Conservation (phyloP, 1,140 invertebrate genomes). For the Papilio glaucus region DNA sequence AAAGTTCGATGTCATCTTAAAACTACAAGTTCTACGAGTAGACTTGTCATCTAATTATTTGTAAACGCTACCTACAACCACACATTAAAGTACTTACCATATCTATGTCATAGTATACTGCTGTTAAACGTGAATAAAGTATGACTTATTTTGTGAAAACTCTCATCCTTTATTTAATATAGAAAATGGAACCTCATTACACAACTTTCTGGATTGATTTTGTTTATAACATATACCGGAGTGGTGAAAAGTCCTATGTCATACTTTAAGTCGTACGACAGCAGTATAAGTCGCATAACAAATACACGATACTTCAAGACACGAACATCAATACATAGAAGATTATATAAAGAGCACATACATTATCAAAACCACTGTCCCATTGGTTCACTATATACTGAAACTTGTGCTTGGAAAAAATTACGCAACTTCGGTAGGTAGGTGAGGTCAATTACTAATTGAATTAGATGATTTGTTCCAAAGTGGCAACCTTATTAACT, state of each 20-base stretch:
- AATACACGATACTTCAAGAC: too few relatives aligned
- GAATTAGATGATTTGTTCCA: too few relatives aligned
- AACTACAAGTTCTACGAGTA: not conserved
- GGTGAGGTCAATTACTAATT: too few relatives aligned
- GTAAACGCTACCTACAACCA: not conserved
- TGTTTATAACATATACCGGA: too few relatives aligned
- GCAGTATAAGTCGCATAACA: not conserved
- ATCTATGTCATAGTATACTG: not conserved
- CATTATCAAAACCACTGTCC: not conserved
- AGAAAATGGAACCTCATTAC: too few relatives aligned
- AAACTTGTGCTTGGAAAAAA: not conserved
- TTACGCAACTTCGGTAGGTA: too few relatives aligned
- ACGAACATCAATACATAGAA: not conserved
- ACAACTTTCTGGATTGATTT: too few relatives aligned
- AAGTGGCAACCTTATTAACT: too few relatives aligned
- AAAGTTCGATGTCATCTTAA: not conserved
- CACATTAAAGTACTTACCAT: not conserved
- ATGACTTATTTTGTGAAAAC: too few relatives aligned
- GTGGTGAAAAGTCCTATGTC: too few relatives aligned
- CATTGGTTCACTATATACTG: not conserved
- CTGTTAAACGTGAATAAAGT: not conserved
- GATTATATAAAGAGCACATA: too few relatives aligned
- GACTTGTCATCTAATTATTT: not conserved
- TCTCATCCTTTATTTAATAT: too few relatives aligned
- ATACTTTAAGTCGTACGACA: not conserved